Percentiles rank a stretch among this genome's conserved stretches.
These are phyloP conservation scores for Tupaia chinensis DNA, from an alignment of 2,113 vertebrate species.

Conservation along the genomic window DNA sequence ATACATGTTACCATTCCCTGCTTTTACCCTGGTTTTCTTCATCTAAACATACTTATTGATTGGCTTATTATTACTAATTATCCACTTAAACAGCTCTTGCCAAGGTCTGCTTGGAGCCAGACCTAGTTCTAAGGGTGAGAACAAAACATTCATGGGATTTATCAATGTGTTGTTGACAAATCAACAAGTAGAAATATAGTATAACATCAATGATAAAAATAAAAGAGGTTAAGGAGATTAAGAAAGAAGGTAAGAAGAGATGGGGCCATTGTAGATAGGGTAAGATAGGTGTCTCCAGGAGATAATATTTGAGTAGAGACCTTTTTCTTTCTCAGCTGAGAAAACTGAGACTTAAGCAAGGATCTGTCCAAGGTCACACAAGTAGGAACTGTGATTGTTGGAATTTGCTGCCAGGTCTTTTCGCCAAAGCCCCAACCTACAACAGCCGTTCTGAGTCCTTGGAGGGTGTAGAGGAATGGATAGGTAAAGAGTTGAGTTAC, in stretches of 20 bases:
- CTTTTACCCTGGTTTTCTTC: neutral
- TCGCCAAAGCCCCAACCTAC: neutral
- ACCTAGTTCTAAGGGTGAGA: neutral
- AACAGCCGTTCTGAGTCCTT: neutral
- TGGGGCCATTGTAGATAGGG: neutral
- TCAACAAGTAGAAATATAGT: neutral
- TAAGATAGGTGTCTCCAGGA: neutral
- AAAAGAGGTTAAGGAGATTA: neutral
- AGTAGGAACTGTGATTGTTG: neutral
- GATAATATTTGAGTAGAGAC: neutral
- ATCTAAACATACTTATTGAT: neutral
- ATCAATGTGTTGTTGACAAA: neutral
- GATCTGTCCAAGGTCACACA: neutral
- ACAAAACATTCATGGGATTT: neutral
- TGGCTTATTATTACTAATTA: too few relatives aligned
- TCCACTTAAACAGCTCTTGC: neutral
- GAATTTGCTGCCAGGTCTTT: neutral
- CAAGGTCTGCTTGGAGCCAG: neutral
- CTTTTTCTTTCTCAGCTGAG: neutral
- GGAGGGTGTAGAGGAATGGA: neutral
- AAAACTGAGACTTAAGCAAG: neutral
- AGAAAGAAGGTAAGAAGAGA: neutral
- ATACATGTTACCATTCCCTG: neutral
- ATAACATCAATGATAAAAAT: neutral
- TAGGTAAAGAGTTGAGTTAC: neutral